Percentiles rank a stretch among this genome's conserved stretches.
Conservation (phyloP, 2,113 vertebrate species). For the Gopherus evgoodei region DNA sequence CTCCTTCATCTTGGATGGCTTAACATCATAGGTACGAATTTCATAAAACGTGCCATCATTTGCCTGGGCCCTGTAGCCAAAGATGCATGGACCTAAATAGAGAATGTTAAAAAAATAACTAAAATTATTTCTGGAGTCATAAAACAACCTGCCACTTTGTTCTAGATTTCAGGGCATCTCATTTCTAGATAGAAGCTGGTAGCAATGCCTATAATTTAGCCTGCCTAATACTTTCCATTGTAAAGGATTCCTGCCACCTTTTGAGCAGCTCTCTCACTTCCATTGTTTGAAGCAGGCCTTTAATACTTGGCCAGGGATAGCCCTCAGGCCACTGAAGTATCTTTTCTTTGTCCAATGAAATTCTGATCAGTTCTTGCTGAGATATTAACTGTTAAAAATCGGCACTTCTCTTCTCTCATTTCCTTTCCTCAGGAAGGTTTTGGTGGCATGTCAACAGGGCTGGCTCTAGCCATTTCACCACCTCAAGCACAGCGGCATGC, state of each 20-base stretch:
- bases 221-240: background rate
- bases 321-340: fast-evolving
- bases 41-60: constrained; percentile 86
- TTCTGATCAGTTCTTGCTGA: background rate
- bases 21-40: constrained; percentile 89
- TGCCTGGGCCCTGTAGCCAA: constrained; percentile 85
- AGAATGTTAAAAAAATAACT: background rate
- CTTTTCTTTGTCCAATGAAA: background rate
- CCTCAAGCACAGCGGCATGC: too few relatives aligned
- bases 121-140: background rate
- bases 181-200: background rate
- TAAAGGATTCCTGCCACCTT: background rate
- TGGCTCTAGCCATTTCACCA: too few relatives aligned
- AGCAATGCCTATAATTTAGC: background rate
- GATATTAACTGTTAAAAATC: background rate
- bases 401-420: background rate
- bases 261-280: background rate
- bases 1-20: constrained; percentile 84
- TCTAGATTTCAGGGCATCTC: background rate
- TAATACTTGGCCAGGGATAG: background rate
- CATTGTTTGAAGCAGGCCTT: background rate
- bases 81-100: constrained; percentile 50
- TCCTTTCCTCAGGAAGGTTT: background rate
- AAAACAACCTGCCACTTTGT: background rate
- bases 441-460: too few relatives aligned